These are phyloP conservation scores for Coendou prehensilis DNA, from an alignment of 2,797 vertebrate genomes.

Conservation along the genomic window DNA sequence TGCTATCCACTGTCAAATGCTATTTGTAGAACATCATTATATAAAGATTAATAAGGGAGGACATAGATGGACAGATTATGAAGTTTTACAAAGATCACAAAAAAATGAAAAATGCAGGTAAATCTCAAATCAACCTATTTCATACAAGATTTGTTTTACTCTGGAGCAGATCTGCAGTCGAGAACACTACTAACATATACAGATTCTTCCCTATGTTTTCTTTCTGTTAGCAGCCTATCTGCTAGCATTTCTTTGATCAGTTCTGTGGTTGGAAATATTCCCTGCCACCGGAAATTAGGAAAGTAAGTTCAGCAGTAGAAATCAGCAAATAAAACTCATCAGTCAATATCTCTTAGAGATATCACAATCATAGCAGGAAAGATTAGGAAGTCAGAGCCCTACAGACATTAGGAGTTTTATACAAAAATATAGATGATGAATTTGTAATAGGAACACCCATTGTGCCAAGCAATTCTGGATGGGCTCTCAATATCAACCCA, in stretches of 20 bases:
- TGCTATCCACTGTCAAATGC: slow-evolving; percentile 40
- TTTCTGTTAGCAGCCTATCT: background rate
- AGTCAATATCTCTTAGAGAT: background rate
- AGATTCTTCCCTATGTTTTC: background rate
- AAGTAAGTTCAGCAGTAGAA: slow-evolving; percentile 18
- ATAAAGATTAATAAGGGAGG: slow-evolving; percentile 24
- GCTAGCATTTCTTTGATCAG: background rate
- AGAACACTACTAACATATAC: background rate
- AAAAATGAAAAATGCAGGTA: slow-evolving; percentile 7
- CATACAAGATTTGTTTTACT: background rate
- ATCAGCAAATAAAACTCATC: slow-evolving; percentile 48
- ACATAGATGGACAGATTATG: background rate
- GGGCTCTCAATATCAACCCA: background rate
- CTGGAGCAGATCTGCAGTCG: background rate
- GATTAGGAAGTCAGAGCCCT: background rate
- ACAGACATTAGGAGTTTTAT: background rate
- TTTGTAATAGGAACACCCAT: background rate
- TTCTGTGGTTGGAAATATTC: background rate
- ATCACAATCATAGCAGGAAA: background rate
- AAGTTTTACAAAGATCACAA: background rate
- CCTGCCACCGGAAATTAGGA: background rate
- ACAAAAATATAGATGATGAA: background rate
- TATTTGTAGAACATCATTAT: slow-evolving; percentile 52
- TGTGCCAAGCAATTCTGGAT: background rate
- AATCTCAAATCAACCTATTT: background rate